These are phyloP conservation scores for Xestia c-nigrum DNA, from an alignment of 2,888 invertebrate genomes.

Conservation along the genomic window DNA sequence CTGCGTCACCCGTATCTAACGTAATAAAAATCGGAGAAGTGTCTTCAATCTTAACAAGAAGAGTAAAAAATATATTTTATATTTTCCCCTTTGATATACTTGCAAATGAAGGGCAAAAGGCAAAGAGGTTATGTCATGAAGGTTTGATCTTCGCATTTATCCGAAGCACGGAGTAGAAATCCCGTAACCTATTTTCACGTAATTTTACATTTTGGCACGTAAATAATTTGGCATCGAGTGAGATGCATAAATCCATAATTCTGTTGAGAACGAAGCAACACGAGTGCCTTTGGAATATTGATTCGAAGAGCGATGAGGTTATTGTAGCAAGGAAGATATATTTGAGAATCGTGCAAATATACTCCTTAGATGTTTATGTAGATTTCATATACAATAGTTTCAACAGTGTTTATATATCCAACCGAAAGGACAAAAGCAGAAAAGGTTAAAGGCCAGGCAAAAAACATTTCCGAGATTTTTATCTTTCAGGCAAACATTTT, in stretches of 20 bases:
- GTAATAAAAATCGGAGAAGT: constrained; percentile 54
- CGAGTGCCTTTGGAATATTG: constrained; percentile 67
- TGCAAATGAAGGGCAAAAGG: constrained; percentile 44
- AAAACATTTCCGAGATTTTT: constrained; percentile 26
- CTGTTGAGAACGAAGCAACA: constrained; percentile 54
- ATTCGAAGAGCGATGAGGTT: constrained; percentile 58
- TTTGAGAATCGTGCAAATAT: constrained; percentile 28
- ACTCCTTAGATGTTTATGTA: constrained; percentile 39
- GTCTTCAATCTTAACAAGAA: constrained; percentile 49
- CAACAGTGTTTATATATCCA: constrained; percentile 1
- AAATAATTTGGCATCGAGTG: constrained; percentile 66
- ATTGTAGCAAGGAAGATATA: constrained; percentile 48
- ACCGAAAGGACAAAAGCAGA: neutral
- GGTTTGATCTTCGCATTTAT: constrained; percentile 37
- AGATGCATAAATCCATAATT: constrained; percentile 66
- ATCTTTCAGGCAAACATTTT: constrained; percentile 33
- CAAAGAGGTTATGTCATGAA: constrained; percentile 42
- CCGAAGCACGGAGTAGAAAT: constrained; percentile 20
- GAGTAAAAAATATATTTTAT: constrained; percentile 49
- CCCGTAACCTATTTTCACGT: constrained; percentile 42
- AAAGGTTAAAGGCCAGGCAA: neutral
- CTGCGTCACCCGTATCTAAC: constrained; percentile 32
- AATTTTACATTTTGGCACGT: constrained; percentile 64
- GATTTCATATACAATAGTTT: constrained; percentile 18
- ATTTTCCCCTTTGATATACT: constrained; percentile 47